Percentiles rank a stretch among this genome's conserved stretches.
These are phyloP conservation scores for Rhyzopertha dominica DNA, from an alignment of 1,140 invertebrate genomes.

Conservation along the genomic window DNA sequence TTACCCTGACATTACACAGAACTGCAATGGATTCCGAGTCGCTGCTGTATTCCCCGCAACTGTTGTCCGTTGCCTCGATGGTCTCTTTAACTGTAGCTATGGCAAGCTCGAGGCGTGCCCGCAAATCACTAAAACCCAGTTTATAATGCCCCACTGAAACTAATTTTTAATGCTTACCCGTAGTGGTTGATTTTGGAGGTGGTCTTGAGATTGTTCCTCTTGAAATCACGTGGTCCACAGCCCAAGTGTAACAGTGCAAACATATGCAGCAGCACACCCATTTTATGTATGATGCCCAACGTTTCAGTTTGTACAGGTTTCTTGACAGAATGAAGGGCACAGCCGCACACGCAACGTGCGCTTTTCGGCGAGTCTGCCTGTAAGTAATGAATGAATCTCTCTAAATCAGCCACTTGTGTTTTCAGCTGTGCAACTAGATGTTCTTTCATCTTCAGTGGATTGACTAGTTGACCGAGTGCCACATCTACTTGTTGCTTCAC, in stretches of 20 bases:
- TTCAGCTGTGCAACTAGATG: slow-evolving; percentile 91
- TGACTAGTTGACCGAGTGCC: slow-evolving; percentile 75
- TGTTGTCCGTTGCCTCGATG: slow-evolving; percentile 50
- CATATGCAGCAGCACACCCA: slow-evolving; percentile 83
- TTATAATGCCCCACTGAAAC: too few species aligned
- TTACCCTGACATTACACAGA: slow-evolving; percentile 64
- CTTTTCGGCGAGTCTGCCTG: slow-evolving; percentile 67
- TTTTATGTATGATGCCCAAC: slow-evolving; percentile 73
- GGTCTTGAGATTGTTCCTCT: slow-evolving; percentile 80
- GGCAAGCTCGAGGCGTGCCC: slow-evolving; percentile 88
- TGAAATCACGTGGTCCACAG: slow-evolving; percentile 68
- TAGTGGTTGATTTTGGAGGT: slow-evolving; percentile 82
- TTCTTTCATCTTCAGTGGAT: slow-evolving; percentile 93
- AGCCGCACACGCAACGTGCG: slow-evolving; percentile 58
- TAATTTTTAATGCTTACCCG: slow-evolving; percentile 58
- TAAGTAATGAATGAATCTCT: slow-evolving; percentile 94
- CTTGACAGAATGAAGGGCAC: slow-evolving; percentile 54
- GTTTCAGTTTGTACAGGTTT: slow-evolving; percentile 48
- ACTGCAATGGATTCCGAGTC: slow-evolving; percentile 48
- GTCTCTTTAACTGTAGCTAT: slow-evolving; percentile 72
- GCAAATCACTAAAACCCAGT: slow-evolving; percentile 65
- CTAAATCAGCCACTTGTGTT: slow-evolving; percentile 94
- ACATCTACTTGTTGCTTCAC: slow-evolving; percentile 60
- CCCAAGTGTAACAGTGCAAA: slow-evolving; percentile 89
- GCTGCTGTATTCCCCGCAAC: slow-evolving; percentile 51